Percentiles rank a stretch among this genome's conserved stretches.
These are phyloP conservation scores for Siniperca obscura DNA, from an alignment of 2,797 vertebrate genomes.

Conservation along the genomic window DNA sequence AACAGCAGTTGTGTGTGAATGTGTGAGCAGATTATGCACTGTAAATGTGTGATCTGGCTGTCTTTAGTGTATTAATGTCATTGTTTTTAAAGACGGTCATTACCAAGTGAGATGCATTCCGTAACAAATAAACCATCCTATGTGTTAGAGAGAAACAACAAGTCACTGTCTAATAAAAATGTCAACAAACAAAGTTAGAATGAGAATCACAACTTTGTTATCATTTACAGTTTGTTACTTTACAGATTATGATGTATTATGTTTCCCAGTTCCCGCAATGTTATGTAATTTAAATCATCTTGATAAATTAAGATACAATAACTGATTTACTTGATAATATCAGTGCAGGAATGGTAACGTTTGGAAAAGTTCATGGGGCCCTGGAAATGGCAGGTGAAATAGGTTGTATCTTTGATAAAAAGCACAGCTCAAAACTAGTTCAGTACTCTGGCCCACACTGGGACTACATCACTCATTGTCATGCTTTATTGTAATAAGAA, in stretches of 20 bases:
- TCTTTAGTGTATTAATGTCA: neutral
- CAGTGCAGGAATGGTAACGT: neutral
- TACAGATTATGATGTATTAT: neutral
- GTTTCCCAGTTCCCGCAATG: neutral
- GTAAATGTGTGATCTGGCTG: constrained; percentile 1
- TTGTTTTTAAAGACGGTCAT: neutral
- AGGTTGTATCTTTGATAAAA: constrained; percentile 2
- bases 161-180: neutral
- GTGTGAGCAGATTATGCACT: neutral
- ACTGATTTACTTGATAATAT: neutral
- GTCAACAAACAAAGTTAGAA: neutral
- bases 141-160: neutral
- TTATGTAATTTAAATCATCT: neutral
- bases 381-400: neutral
- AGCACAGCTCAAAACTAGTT: constrained; percentile 26
- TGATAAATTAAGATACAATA: too few relatives aligned
- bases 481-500: constrained; percentile 65
- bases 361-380: neutral
- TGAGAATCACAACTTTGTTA: neutral
- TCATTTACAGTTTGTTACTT: neutral
- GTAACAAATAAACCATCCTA: neutral
- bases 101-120: neutral
- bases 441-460: neutral
- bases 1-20: neutral
- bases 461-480: constrained; percentile 53